Base-by-base conservation (phyloP, 2,797 vertebrate species). In the Melanotaenia boesemani region DNA sequence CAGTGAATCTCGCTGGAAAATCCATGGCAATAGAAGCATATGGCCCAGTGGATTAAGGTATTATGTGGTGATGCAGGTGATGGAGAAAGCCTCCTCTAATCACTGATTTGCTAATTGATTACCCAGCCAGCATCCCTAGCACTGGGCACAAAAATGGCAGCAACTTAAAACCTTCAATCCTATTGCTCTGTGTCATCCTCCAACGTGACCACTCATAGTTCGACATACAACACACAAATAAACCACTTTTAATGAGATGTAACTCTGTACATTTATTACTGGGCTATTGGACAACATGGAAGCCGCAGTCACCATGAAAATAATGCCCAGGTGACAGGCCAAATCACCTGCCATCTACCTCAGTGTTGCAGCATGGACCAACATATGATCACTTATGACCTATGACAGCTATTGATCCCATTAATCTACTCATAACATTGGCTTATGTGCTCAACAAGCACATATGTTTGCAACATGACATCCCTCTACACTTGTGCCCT, bases 41-140 rank as follows among this genome's bases (percentile, higher is more conserved):
- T 96, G 96, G 96, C 74, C 81, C 80, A 75, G 86, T 81, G 92
- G 96, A 96, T 97, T 96, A 96, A 77, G 87, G 88, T 95, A 94
- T 98, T 96, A 97, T 70, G 83, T 87, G 89, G 94, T 93, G 94
- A 95, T 89, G 90, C 86, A 87, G 91, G 93, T 94, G 94, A 94
- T 93, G 94, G 94, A 95, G 86, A 94, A 94, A 94, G 88, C 39
- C 55, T 90, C 86, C 69, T 85, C 88, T 91, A 91, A 95, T 94
- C 92, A 76, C 1, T 93, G 93, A 95, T 95, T 90, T 90, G 89
- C 84, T 95, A 95, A 95, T 94, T 95, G 94, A 93, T 95, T 94
- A 94, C 84, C 83, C 39, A 87, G 83, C 78, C 88, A 86, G 72
- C 68, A 0, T 85, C 63, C 22, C 89, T 77, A 84, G 89, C 89